Evolutionary conservation across 2,797 vertebrate species (phyloP), one percentile per base, ranked within the genome.

Genomic region (Tolypeutes matacus): DNA sequence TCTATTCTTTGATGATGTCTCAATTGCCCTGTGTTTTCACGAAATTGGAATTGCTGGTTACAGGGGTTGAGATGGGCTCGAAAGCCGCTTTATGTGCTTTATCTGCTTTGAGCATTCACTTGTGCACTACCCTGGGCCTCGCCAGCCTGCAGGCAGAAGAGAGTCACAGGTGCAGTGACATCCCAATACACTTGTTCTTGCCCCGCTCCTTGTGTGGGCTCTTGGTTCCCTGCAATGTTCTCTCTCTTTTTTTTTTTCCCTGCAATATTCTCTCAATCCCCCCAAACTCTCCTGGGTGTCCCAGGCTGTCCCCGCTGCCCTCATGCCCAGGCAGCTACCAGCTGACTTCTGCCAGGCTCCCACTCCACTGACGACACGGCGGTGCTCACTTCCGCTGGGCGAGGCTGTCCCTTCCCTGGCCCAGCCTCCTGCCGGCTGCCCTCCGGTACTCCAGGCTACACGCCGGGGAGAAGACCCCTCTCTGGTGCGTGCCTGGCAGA

Each of bases 141-240:
- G 3, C 14, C 7, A 6, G n/a, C 18, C 62, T 64, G 31, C n/a
- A 49, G 39, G 17, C 58, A 7, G 0, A 0, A 34, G 4, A 13
- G 42, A 49, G 20, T 36, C 73, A 90, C 64, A 49, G 39, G 36
- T n/a, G 31, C 1, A 1, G 7, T 10, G 39, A 82, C 27, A 65
- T 15, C 56, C 64, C 64, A n/a, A 31, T 65, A n/a, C 23, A 15
- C 31, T 65, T 31, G 39, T 39, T 62, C 72, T 27, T 60, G n/a
- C 2, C 0, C 25, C 10, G 4, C 13, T 25, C 18, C 5, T 58
- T 42, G 49, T 31, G 25, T 29, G 77, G 27, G 70, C 18, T 21
- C 20, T 56, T 21, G 20, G 29, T 29, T 76, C 18, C 46, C 42
- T 87, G 65, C n/a, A 58, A 49, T n/a, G 6, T 4, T 23, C n/a